These are phyloP conservation scores for Ernsta delagoae DNA, from an alignment of 2,888 invertebrate species.

Conservation along the genomic window DNA sequence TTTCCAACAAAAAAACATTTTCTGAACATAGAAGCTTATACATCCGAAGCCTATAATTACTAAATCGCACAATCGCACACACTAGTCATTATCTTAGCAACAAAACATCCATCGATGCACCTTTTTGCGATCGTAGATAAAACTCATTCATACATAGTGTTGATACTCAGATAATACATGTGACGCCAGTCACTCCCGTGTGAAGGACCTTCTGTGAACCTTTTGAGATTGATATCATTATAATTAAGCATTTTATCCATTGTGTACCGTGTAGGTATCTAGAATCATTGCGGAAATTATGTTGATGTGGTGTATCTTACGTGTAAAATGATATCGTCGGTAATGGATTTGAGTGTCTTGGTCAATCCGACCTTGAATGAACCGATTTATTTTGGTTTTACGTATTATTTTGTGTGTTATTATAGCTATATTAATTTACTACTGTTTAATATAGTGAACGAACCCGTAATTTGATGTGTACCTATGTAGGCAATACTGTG, in stretches of 20 bases:
- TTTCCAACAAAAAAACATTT: too few relatives aligned
- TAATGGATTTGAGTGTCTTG: constrained; percentile 17
- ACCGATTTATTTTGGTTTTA: neutral
- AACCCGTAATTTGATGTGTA: neutral
- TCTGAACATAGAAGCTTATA: too few relatives aligned
- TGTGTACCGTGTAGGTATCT: constrained; percentile 35
- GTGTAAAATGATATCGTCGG: constrained; percentile 30
- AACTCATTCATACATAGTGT: constrained; percentile 22
- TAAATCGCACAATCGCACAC: too few relatives aligned
- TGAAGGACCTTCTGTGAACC: constrained; percentile 42
- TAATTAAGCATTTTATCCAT: constrained; percentile 43
- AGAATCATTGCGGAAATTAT: constrained; percentile 30
- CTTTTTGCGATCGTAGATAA: constrained; percentile 23
- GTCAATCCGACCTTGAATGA: constrained; percentile 18
- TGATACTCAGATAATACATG: constrained; percentile 30
- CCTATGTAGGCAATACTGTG: too few relatives aligned
- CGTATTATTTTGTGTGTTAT: neutral
- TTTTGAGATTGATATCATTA: constrained; percentile 46
- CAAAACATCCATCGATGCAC: neutral
- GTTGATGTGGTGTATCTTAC: constrained; percentile 13
- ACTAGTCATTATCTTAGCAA: too few relatives aligned
- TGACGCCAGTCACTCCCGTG: constrained; percentile 15
- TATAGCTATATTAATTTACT: neutral
- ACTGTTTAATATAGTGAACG: neutral
- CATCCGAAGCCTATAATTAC: too few relatives aligned